Conservation (phyloP, 2,797 vertebrate species). For the Lemur catta region DNA sequence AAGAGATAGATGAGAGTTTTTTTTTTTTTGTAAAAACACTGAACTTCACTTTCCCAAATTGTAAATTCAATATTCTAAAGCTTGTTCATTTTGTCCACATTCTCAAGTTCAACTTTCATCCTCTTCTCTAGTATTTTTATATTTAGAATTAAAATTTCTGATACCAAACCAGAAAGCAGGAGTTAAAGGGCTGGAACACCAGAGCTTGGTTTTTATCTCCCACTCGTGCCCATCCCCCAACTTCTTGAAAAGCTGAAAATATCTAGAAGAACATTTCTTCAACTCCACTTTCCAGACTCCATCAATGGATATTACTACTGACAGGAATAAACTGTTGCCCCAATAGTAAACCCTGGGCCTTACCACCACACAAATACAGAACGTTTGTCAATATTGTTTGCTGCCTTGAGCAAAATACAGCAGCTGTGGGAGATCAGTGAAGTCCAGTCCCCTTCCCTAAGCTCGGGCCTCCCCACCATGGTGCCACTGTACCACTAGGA, state of each 20-base stretch:
- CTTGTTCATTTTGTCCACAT: neutral
- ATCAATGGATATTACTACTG: neutral
- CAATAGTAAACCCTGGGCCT: neutral
- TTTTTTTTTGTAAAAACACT: neutral
- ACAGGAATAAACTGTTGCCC: neutral
- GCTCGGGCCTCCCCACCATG: neutral
- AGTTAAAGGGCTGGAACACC: neutral
- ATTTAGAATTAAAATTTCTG: neutral
- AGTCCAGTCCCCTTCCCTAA: neutral
- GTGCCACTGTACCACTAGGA: neutral
- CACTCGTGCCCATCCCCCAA: neutral
- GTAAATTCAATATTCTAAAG: neutral
- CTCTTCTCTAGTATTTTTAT: slow-evolving; percentile 8
- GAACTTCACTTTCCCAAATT: slow-evolving; percentile 9
- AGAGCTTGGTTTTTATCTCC: neutral
- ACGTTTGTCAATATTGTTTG: slow-evolving; percentile 44
- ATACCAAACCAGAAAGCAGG: neutral
- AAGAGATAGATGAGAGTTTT: neutral
- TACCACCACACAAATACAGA: slow-evolving; percentile 8
- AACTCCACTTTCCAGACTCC: neutral
- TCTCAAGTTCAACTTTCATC: neutral
- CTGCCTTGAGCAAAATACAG: slow-evolving; percentile 5
- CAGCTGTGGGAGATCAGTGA: neutral
- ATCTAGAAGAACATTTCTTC: slow-evolving; percentile 16
- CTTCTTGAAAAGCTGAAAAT: slow-evolving; percentile 22